Evolutionary conservation across 2,888 invertebrate genomes (phyloP), one percentile per base, ranked within the genome.

Genomic region (Rhaphigaster nebulosa): DNA sequence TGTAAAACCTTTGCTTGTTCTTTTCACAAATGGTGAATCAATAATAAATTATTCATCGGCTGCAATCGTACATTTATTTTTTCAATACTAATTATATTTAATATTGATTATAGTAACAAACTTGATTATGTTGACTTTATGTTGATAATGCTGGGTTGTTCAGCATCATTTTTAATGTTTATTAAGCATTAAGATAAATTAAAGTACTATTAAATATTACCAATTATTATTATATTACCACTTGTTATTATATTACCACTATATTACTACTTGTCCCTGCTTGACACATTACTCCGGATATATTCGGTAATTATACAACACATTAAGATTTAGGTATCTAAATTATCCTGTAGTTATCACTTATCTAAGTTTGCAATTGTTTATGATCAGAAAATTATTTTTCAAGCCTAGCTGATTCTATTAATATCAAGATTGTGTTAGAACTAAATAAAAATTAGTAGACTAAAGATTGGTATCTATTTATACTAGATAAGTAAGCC

Each of bases 211-310:
- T 65, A 65, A n/a, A 5, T 12, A 13, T 8, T 10, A 65, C 15
- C 29, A 12, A 65, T 65, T 1, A 15, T 65, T 3, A 15, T 65
- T 1, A n/a, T 65, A 3, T 29, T 29, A 29, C 29, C 0, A 15
- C 29, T 29, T 65, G n/a, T n/a, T 29, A 29, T 29, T 29, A 65
- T 29, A 15, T 76, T 38, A 34, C 26, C 1, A 38, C 20, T 76
- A 0, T 20, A 1, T 5, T 20, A 60, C n/a, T n/a, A 0, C 18
- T 34, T 5, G 2, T 18, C n/a, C n/a, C n/a, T n/a, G n/a, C n/a
- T n/a, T n/a, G n/a, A n/a, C n/a, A n/a, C n/a, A 23, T 29, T 65
- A 12, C 29, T 65, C 29, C 34, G 4, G 10, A 29, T n/a, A 65
- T 65, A 29, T 65, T 29, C 15, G 5, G 13, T 8, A 29, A 65